These are phyloP conservation scores for Petrocephalus schoutedeni DNA, from an alignment of 2,797 vertebrate species.

Conservation along the genomic window DNA sequence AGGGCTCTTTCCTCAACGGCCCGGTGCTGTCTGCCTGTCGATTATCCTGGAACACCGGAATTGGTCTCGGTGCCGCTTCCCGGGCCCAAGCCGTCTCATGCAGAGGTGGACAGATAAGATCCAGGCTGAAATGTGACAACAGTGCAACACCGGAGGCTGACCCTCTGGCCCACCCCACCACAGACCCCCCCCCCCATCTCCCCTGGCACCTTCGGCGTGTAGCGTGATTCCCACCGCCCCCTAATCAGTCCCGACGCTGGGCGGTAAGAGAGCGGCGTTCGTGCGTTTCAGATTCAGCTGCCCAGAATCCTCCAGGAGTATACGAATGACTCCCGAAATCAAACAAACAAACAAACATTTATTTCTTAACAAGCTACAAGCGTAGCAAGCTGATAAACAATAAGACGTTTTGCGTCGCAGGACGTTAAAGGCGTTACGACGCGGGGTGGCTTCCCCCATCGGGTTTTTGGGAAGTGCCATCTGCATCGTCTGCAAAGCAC, in stretches of 20 bases:
- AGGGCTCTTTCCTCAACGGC: neutral
- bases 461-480: no score
- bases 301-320: neutral
- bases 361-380: neutral
- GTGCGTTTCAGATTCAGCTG: neutral
- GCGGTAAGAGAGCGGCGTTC: no score
- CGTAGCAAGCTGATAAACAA: neutral
- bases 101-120: neutral
- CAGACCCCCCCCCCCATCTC: no score
- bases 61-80: neutral
- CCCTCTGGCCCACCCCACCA: no score
- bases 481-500: no score
- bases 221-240: no score
- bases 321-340: neutral
- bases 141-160: neutral
- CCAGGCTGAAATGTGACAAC: neutral
- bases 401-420: neutral
- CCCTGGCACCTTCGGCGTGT: no score
- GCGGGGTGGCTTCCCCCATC: neutral
- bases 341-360: neutral
- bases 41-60: neutral
- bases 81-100: neutral
- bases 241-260: no score
- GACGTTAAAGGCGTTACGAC: neutral
- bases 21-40: neutral